Conservation (phyloP, 2,797 vertebrate genomes). For the Macropus fuliginosus region DNA sequence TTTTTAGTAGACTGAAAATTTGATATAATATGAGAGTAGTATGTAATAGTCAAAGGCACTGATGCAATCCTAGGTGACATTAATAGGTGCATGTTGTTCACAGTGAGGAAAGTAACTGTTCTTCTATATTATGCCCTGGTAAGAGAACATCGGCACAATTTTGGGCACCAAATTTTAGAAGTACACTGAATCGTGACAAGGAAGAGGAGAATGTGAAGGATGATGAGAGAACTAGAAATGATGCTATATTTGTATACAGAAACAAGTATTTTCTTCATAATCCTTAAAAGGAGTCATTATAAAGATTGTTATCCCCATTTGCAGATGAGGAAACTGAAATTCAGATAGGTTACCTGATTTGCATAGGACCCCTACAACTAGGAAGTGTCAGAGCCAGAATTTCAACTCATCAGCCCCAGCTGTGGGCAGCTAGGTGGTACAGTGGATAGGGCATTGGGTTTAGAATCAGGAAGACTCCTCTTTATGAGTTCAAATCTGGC, state of each 20-base stretch:
- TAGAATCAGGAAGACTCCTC: not conserved
- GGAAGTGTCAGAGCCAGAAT: not conserved
- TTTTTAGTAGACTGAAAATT: not conserved
- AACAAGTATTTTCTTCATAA: not conserved
- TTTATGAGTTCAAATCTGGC: not conserved
- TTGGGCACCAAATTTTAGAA: not conserved
- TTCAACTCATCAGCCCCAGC: not conserved
- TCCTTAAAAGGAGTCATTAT: not conserved
- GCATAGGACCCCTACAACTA: not conserved
- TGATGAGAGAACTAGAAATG: not conserved
- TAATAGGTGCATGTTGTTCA: not conserved
- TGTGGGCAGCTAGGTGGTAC: not conserved
- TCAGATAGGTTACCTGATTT: not conserved
- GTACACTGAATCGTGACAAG: not conserved
- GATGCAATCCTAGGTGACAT: not conserved
- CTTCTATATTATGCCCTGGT: not conserved
- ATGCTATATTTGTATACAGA: not conserved
- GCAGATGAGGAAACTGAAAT: not conserved
- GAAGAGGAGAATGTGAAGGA: too few relatives aligned
- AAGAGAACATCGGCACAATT: not conserved
- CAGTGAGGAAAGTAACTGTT: not conserved
- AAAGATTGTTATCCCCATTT: not conserved
- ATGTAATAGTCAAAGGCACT: not conserved
- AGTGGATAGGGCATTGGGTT: not conserved
- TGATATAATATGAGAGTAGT: not conserved